Conservation (phyloP, 2,888 invertebrate species). For the Xestia sexstrigata region DNA sequence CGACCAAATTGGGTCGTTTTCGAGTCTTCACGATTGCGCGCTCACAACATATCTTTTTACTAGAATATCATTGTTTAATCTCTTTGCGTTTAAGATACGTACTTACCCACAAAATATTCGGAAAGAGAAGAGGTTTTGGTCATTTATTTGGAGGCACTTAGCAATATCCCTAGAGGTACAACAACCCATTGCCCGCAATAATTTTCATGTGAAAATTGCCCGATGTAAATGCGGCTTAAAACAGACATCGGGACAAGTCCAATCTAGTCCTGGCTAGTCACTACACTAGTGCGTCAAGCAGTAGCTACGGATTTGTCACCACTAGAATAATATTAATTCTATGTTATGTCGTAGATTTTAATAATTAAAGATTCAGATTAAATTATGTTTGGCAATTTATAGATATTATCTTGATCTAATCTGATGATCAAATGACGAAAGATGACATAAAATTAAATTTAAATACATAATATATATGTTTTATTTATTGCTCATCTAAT, state of each 20-base stretch:
- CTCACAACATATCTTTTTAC: too few species aligned
- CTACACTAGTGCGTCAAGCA: constrained; percentile 15
- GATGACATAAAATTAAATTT: constrained; percentile 10
- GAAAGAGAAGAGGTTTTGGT: too few species aligned
- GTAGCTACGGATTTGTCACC: constrained; percentile 55
- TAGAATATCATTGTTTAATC: too few species aligned
- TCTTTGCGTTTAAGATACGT: not conserved
- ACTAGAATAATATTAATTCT: constrained; percentile 17
- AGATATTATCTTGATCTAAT: constrained; percentile 32
- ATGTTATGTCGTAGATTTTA: constrained; percentile 17
- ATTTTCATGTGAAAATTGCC: not conserved
- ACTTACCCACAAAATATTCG: not conserved
- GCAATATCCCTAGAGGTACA: not conserved
- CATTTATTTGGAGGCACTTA: not conserved
- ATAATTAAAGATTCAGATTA: constrained; percentile 24
- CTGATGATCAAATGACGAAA: constrained; percentile 19
- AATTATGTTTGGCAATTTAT: constrained; percentile 9
- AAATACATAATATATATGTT: constrained; percentile 9
- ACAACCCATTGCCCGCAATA: too few species aligned
- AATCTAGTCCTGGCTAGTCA: not conserved
- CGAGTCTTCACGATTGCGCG: too few species aligned
- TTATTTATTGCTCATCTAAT: constrained; percentile 41
- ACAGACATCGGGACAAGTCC: constrained; percentile 9
- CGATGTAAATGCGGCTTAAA: not conserved
- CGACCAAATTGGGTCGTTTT: too few species aligned